Evolutionary conservation across 2,888 invertebrate genomes (phyloP), one percentile per base, ranked within the genome.

Genomic region (Drosophila emarginata): DNA sequence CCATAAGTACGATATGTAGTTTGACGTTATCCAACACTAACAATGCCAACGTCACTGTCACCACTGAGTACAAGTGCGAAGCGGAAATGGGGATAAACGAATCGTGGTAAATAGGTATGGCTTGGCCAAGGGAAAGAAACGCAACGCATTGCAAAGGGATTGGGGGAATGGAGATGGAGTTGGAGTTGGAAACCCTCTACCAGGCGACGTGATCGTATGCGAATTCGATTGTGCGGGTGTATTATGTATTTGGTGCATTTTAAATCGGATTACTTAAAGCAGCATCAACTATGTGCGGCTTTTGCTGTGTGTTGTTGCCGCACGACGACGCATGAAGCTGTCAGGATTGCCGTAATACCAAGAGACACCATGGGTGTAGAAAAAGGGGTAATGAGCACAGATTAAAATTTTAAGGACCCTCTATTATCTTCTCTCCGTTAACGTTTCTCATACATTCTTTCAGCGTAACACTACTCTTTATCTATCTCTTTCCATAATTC

Each of bases 261-360:
- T 77, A 87, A 82, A 82, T 82, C 82, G 87, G 82, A 82, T 82
- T 85, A 82, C 79, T 87, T 79, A 72, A 84, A 69, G 87, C 77
- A 69, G 76, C 76, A 80, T 67, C 74, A 76, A 72, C 66, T 69
- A 66, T 66, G 73, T 70, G 74, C 64, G 64, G 71, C 79, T 79
- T 74, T 68, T 37, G 64, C 70, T 54, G 66, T 63, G 58, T 64
- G 63, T 57, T 71, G 56, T 56, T 53, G 51, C 57, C 32, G n/a
- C 39, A 50, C 50, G 23, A 36, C 57, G 58, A 64, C 26, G 62
- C 54, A 53, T 62, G 54, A 62, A 62, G 54, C 62, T 62, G 62
- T 61, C 53, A 52, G 39, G 18, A 39, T 56, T 32, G 61, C 12
- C 26, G 12, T 40, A 11, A 14, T 23, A 12, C 28, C 28, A 14